Percentiles rank a stretch among this genome's conserved stretches.
These are phyloP conservation scores for Diplogasteroides magnus DNA, from an alignment of 1,140 invertebrate genomes.

Conservation along the genomic window DNA sequence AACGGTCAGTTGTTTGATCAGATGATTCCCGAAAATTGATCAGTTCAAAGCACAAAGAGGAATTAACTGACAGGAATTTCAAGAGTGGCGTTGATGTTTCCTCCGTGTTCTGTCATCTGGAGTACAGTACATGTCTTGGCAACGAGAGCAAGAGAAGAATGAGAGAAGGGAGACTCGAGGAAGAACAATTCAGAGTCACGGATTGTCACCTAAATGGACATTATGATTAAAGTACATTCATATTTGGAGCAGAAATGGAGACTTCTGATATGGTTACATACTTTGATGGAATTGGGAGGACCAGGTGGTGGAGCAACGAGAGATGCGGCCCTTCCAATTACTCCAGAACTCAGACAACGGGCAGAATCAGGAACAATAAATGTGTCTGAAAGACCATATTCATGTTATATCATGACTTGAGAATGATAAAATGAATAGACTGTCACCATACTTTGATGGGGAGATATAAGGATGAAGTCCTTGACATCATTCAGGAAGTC, in stretches of 20 bases:
- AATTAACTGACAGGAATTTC: slow-evolving; percentile 46
- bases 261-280: too few relatives aligned
- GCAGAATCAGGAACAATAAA: not conserved
- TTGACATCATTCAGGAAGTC: slow-evolving; percentile 84
- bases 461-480: slow-evolving; percentile 66
- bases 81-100: slow-evolving; percentile 57
- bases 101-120: slow-evolving; percentile 63
- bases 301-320: not conserved
- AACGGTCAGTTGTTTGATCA: too few relatives aligned
- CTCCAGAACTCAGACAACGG: not conserved
- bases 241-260: too few relatives aligned
- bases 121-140: slow-evolving; percentile 81
- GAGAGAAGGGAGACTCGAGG: slow-evolving; percentile 78
- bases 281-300: not conserved
- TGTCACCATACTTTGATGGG: too few relatives aligned
- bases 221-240: not conserved
- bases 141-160: slow-evolving; percentile 63
- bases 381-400: not conserved
- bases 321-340: not conserved
- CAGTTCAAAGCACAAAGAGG: too few relatives aligned
- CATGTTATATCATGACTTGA: too few relatives aligned
- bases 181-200: slow-evolving; percentile 89
- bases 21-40: too few relatives aligned
- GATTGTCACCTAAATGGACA: slow-evolving; percentile 82
- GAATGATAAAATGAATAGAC: not conserved